Evolutionary conservation across 1,140 invertebrate genomes (phyloP).

Genomic region (Odontomachus brunneus): DNA sequence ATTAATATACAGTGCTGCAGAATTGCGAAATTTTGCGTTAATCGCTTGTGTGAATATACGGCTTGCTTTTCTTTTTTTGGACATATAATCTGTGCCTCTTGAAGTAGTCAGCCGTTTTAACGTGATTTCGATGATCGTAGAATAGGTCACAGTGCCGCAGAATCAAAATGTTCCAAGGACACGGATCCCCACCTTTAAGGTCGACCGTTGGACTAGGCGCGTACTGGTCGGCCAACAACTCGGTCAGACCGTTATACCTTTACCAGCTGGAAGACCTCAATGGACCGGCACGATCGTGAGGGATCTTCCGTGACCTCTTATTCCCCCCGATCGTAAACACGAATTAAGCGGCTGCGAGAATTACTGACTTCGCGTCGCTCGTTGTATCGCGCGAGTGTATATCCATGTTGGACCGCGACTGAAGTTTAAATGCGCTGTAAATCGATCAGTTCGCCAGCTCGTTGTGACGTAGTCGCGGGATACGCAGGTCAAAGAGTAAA

Average conservation of each 20-base stretch:
- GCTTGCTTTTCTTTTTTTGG: neutral
- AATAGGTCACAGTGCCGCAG: neutral
- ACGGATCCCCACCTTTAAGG: slow-evolving; percentile 71
- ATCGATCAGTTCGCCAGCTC: slow-evolving; percentile 4
- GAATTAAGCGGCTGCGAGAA: slow-evolving; percentile 19
- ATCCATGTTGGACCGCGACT: neutral
- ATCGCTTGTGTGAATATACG: too few species aligned
- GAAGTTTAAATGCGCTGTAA: slow-evolving; percentile 15
- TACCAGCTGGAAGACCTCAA: slow-evolving; percentile 78
- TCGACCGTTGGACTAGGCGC: slow-evolving; percentile 65
- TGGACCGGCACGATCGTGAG: slow-evolving; percentile 72
- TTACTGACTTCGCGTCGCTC: slow-evolving; percentile 1
- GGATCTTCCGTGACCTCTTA: slow-evolving; percentile 69
- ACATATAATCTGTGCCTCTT: neutral
- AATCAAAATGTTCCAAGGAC: slow-evolving; percentile 78
- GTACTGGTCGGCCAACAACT: slow-evolving; percentile 71
- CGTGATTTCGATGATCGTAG: neutral
- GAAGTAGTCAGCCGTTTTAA: neutral
- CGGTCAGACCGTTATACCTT: slow-evolving; percentile 81
- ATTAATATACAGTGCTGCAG: too few species aligned
- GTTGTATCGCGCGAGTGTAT: neutral
- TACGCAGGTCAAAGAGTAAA: neutral
- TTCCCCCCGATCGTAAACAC: slow-evolving; percentile 60
- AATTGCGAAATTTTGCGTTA: too few species aligned
- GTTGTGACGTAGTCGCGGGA: neutral